Base-by-base conservation (phyloP, 2,113 vertebrate species). In the Mormoops blainvillei region DNA sequence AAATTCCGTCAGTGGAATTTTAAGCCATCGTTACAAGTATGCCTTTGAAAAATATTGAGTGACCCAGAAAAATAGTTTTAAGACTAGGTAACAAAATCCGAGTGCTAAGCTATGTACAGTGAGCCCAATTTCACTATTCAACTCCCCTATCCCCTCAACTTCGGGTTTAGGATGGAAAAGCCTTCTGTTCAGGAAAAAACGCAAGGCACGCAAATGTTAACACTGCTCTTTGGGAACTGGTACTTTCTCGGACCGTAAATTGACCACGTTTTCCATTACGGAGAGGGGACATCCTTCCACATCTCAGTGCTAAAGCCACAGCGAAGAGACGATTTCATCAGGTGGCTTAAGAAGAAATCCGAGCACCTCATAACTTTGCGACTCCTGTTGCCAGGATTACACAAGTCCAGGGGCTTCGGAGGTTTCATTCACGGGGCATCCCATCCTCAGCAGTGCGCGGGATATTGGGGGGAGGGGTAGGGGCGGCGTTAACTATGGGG, bases 31-130 rank as follows among this genome's bases (percentile, higher is more conserved):
- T 48, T 36, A 33, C 63, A 82, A 90, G n/a, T 3, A n/a, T 24
- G 80, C 67, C 58, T 93, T 82, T 85, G 77, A 82, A 93, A 83
- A 81, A 48, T 48, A 95, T n/a, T 36, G 70, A 91, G 80, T 65
- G 94, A 94, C 78, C 73, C 91, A 83, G 73, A 94, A 91, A 97
- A 88, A 85, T 68, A 89, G 54, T 82, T 95, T 56, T 86, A 63
- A 85, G 85, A 45, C 41, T 54, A 54, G 80, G 82, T 91, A 85
- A 95, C 71, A 33, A 26, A 65, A 71, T 93, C 28, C 45, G 56
- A 74, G 50, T 14, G 85, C 58, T 36, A 19, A 83, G 56, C 87
- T 67, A 58, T 87, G 82, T 70, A 50, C 6, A 67, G 18, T 0
- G 11, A 41, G 28, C 50, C 56, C 56, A 4, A 4, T 41, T 56